Percentiles rank a stretch among this genome's conserved stretches.
These are phyloP conservation scores for Tetramorium parvispinum DNA, from an alignment of 1,140 invertebrate genomes.

Conservation along the genomic window DNA sequence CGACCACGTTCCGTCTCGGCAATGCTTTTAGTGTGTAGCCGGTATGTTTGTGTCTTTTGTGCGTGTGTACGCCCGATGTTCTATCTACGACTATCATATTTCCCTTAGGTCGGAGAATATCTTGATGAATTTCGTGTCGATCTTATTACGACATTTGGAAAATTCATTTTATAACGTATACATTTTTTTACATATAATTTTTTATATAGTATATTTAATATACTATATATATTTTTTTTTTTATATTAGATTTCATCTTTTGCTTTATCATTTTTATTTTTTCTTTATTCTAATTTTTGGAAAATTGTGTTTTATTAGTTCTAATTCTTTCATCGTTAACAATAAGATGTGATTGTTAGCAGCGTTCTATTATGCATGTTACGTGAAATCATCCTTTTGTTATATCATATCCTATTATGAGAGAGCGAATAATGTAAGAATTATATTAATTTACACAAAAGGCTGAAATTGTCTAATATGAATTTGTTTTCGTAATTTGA, in stretches of 20 bases:
- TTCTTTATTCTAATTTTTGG: not conserved
- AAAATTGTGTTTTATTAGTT: not conserved
- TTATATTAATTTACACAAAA: slow-evolving; percentile 33
- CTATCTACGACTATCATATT: not conserved
- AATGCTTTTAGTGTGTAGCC: slow-evolving; percentile 54
- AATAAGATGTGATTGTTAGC: not conserved
- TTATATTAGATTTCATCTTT: not conserved
- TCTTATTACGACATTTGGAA: not conserved
- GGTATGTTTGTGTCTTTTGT: not conserved
- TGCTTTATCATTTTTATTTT: not conserved
- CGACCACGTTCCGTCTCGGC: slow-evolving; percentile 41
- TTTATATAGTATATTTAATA: not conserved
- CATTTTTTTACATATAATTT: not conserved
- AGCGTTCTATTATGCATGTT: not conserved
- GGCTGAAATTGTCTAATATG: not conserved
- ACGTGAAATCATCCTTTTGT: not conserved
- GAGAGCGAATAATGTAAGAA: not conserved
- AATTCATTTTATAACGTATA: not conserved
- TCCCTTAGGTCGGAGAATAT: not conserved
- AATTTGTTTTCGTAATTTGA: slow-evolving; percentile 33
- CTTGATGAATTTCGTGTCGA: not conserved
- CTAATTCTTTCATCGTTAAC: not conserved
- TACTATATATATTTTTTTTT: not conserved
- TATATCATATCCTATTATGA: not conserved
- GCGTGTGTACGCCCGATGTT: not conserved